These are phyloP conservation scores for Incurvaria masculella DNA, from an alignment of 2,888 invertebrate species.

Conservation along the genomic window DNA sequence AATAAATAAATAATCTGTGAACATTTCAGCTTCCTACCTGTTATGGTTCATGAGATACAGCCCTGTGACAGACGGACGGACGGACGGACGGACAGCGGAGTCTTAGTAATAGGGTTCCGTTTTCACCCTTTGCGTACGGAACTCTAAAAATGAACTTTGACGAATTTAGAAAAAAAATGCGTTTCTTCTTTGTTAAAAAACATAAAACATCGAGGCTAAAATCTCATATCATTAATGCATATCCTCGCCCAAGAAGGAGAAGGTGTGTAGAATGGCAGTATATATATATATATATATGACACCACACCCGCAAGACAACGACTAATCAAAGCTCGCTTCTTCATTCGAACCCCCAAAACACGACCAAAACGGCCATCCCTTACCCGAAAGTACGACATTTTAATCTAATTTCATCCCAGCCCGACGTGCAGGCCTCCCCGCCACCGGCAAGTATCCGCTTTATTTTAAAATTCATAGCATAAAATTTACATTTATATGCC, in stretches of 20 bases:
- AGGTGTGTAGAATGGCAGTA: not conserved
- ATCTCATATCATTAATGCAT: too few relatives aligned
- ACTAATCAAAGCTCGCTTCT: not conserved
- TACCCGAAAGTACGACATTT: slow-evolving; percentile 37
- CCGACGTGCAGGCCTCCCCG: slow-evolving; percentile 36
- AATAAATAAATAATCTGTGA: too few relatives aligned
- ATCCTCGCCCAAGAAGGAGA: not conserved
- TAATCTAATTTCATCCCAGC: slow-evolving; percentile 50
- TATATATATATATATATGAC: not conserved
- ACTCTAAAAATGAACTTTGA: too few relatives aligned
- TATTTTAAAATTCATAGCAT: slow-evolving; percentile 58
- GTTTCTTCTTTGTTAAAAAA: too few relatives aligned
- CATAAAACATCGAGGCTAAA: too few relatives aligned
- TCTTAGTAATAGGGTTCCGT: too few relatives aligned
- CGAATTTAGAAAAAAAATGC: too few relatives aligned
- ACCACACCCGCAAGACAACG: not conserved
- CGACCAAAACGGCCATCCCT: slow-evolving; percentile 37
- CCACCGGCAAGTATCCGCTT: slow-evolving; percentile 50
- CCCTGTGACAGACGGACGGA: too few relatives aligned
- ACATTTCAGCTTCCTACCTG: too few relatives aligned
- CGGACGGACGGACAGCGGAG: too few relatives aligned
- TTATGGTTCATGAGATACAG: too few relatives aligned
- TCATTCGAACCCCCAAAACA: not conserved
- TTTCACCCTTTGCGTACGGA: too few relatives aligned
- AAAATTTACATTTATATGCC: slow-evolving; percentile 59